phyloP scores from a whole-genome alignment of 2,797 vertebrate species.

The Myotis vivesi region DNA sequence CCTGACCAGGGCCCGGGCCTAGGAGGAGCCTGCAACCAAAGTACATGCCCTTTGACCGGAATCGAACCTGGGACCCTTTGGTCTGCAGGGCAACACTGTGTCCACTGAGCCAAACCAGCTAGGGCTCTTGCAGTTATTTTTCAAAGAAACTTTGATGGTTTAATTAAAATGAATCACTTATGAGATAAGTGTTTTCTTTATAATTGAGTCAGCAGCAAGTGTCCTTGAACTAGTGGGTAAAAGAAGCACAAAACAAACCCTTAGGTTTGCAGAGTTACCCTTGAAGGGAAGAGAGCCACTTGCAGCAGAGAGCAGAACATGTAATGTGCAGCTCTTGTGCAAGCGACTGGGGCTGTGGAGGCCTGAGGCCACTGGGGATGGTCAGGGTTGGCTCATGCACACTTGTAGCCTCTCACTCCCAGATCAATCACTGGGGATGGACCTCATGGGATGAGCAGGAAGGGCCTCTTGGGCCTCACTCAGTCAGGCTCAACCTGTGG shows the following conservation, averaged over 20 bases:
- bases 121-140: neutral
- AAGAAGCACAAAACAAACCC: neutral
- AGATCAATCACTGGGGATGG: neutral
- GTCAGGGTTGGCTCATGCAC: neutral
- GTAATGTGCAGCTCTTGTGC: neutral
- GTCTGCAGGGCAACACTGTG: too few species aligned
- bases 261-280: neutral
- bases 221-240: neutral
- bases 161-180: conserved; percentile 50
- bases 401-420: neutral
- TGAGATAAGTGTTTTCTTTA: conserved; percentile 50
- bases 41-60: too few species aligned
- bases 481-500: neutral
- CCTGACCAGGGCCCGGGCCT: too few species aligned
- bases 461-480: neutral
- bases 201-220: conserved; percentile 34
- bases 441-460: neutral
- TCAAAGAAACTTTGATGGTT: conserved; percentile 26
- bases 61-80: too few species aligned
- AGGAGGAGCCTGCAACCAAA: too few species aligned
- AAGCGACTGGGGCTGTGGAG: neutral
- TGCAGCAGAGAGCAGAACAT: neutral
- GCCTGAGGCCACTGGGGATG: neutral
- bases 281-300: neutral
- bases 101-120: too few species aligned